Evolutionary conservation across 2,888 invertebrate genomes (phyloP), one percentile per base, ranked within the genome.

Genomic region (Xylocampa areola): DNA sequence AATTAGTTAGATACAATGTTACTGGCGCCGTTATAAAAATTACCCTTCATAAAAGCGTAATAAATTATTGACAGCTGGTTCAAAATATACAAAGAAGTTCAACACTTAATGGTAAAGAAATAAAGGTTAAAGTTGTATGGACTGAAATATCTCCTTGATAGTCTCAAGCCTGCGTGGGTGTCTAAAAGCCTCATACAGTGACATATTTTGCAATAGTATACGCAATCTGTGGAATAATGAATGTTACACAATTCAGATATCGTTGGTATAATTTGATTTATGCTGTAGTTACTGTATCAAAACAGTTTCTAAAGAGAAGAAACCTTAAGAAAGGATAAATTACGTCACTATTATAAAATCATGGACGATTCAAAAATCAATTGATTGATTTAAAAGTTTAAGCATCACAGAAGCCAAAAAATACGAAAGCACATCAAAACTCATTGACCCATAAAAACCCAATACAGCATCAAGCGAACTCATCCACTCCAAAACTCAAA

Each of bases 161-260:
- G 70, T 72, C 57, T 63, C 65, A 66, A 58, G 64, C 61, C 47
- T 58, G 83, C 79, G 89, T 89, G 86, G 89, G 88, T 80, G 82
- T 77, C 67, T 71, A 79, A 72, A 73, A 80, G 77, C 73, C 79
- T 79, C 72, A 73, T 68, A 75, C 73, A 77, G 76, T 73, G 75
- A 80, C 81, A 81, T 71, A 79, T 88, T 88, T 85, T 80, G 83
- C 83, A 87, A 88, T 75, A 66, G 66, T 76, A 82, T 85, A 81
- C 80, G 82, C 84, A 88, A 87, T 80, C 79, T 71, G 75, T 75
- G 76, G 77, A 80, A 84, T 84, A 85, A 84, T 81, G 73, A 76
- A 64, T 68, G 67, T 79, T 84, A 75, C 80, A 66, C 76, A 77
- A 82, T 71, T 67, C 33, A 57, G 53, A 52, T 65, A 69, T 57